Percentiles rank a stretch among this genome's conserved stretches.
These are phyloP conservation scores for Saccostrea cuccullata DNA, from an alignment of 1,140 invertebrate genomes.

Conservation along the genomic window DNA sequence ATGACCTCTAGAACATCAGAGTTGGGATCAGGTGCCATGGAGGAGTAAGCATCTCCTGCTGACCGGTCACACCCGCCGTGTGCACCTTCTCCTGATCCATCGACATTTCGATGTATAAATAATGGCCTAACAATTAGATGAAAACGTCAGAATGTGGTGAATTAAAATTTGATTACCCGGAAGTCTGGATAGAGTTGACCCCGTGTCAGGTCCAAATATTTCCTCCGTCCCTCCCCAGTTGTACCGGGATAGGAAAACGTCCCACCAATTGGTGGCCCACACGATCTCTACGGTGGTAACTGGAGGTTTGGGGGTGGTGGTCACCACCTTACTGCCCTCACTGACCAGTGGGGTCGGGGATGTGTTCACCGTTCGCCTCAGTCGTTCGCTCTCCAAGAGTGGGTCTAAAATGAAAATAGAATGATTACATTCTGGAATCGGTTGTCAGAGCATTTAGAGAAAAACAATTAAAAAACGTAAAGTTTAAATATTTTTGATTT, in stretches of 20 bases:
- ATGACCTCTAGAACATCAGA: too few relatives aligned
- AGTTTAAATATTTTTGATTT: too few relatives aligned
- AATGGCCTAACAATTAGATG: too few relatives aligned
- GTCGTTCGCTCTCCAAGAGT: neutral
- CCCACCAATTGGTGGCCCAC: constrained; percentile 13
- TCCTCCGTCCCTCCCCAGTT: neutral
- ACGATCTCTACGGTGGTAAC: neutral
- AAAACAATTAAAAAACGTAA: too few relatives aligned
- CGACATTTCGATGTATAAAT: too few relatives aligned
- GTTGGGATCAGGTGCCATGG: too few relatives aligned
- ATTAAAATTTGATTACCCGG: neutral
- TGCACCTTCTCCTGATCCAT: too few relatives aligned
- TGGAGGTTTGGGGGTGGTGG: neutral
- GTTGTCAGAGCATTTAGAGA: too few relatives aligned
- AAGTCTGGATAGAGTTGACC: constrained; percentile 8
- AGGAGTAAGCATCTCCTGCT: too few relatives aligned
- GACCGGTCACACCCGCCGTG: too few relatives aligned
- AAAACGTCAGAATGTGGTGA: neutral
- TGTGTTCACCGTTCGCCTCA: neutral
- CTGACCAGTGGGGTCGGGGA: neutral
- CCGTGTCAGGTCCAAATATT: neutral
- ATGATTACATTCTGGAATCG: too few relatives aligned
- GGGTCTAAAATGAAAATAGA: neutral
- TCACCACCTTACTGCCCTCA: neutral
- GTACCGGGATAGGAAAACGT: neutral